Percentiles rank a stretch among this genome's conserved stretches.
Evolutionary conservation across 2,113 vertebrate species (phyloP).

Genomic region (Marmota flaviventris): DNA sequence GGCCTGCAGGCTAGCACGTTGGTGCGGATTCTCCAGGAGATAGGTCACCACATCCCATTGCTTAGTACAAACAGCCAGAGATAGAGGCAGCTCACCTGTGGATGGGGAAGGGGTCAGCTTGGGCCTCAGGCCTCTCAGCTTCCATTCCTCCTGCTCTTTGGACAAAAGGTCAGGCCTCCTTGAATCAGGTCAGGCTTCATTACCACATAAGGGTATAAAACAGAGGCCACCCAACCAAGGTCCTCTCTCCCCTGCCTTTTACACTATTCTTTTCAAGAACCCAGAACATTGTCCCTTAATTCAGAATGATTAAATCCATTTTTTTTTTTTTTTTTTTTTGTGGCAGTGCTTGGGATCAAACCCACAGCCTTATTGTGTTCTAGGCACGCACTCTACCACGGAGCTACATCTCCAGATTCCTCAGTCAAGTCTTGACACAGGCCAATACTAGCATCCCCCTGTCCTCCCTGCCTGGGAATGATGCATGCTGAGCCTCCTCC

Average conservation of each 20-base stretch:
- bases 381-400: background rate
- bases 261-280: background rate
- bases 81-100: slow-evolving; percentile 96
- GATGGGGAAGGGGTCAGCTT: background rate
- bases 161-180: background rate
- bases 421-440: background rate
- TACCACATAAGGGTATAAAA: background rate
- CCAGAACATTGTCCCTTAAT: background rate
- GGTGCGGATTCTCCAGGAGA: slow-evolving; percentile 90
- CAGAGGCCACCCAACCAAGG: background rate
- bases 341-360: background rate
- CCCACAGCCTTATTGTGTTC: background rate
- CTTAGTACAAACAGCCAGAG: slow-evolving; percentile 97
- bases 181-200: background rate
- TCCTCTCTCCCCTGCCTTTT: background rate
- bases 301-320: background rate
- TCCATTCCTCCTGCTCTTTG: background rate
- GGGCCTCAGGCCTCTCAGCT: background rate
- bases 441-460: background rate
- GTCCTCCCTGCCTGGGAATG: background rate
- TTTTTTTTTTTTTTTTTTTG: background rate
- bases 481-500: background rate
- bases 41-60: slow-evolving; percentile 93
- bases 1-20: slow-evolving; percentile 86
- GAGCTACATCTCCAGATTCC: background rate